Conservation (phyloP, 2,797 vertebrate species). For the Furcifer pardalis region DNA sequence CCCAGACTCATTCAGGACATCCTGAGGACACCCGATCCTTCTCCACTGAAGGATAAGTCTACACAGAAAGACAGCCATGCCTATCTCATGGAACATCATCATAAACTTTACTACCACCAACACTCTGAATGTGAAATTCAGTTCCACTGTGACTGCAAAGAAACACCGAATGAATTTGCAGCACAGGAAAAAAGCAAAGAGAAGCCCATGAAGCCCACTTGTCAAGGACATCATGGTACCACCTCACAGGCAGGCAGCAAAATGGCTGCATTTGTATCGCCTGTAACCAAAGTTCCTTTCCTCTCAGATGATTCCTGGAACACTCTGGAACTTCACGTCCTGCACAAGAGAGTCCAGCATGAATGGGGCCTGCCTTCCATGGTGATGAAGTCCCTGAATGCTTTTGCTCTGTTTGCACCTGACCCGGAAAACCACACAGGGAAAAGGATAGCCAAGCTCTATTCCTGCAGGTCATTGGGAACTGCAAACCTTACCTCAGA, state of each 20-base stretch:
- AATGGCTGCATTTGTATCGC: fast-evolving
- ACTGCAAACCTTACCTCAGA: background rate
- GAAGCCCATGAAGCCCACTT: background rate
- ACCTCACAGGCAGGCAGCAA: background rate
- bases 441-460: background rate
- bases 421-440: background rate
- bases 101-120: background rate
- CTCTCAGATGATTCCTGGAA: too few species aligned
- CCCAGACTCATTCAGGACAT: background rate
- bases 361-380: too few species aligned
- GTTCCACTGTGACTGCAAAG: background rate
- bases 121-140: background rate
- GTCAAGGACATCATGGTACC: too few species aligned
- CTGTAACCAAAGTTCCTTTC: background rate
- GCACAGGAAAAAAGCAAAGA: background rate
- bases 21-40: background rate
- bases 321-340: too few species aligned
- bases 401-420: background rate
- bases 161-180: background rate
- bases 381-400: background rate
- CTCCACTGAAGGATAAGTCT: background rate
- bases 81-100: too few species aligned
- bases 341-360: too few species aligned
- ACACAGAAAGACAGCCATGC: background rate
- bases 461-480: too few species aligned